A percentile compares a stretch with the other conserved stretches of the same genome.
phyloP scores from a whole-genome alignment of 2,113 vertebrate species.

The Saccopteryx bilineata region DNA sequence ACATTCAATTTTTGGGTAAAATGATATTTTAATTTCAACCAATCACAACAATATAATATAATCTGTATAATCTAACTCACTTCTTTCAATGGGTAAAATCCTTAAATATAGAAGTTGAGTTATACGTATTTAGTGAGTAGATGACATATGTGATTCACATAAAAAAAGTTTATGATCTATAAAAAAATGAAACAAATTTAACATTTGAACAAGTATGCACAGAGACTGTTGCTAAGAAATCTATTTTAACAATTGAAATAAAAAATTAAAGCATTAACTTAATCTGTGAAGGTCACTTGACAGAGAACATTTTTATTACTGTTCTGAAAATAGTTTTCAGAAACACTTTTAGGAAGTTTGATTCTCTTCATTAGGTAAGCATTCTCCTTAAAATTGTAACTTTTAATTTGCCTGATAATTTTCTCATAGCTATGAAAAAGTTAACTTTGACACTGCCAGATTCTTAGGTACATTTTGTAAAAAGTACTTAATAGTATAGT shows the following conservation, averaged over 20 bases:
- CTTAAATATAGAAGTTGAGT: not conserved
- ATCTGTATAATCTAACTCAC: not conserved
- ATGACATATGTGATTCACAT: not conserved
- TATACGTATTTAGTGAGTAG: not conserved
- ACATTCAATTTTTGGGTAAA: not conserved
- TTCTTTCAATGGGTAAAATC: not conserved
- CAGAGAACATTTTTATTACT: constrained; percentile 45
- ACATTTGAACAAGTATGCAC: not conserved
- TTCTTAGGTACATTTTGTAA: constrained; percentile 19
- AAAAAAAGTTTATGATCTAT: not conserved
- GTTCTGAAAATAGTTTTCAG: constrained; percentile 63
- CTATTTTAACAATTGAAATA: not conserved
- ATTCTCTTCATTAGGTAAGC: constrained; percentile 61
- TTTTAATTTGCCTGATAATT: constrained; percentile 62
- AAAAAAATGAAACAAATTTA: not conserved
- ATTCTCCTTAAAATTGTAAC: constrained; percentile 48
- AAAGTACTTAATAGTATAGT: not conserved
- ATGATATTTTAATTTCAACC: not conserved
- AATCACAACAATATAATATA: not conserved
- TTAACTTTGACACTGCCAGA: constrained; percentile 36
- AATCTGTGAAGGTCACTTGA: not conserved
- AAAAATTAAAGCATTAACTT: constrained; percentile 35
- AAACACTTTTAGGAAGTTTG: constrained; percentile 47
- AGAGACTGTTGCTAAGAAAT: not conserved
- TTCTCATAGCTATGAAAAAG: constrained; percentile 57